phyloP scores from a whole-genome alignment of 2,113 vertebrate species.

The Rattus norvegicus region GRCr8 NC_086039.1:64349001-64349500 shows the following conservation, averaged over 20 bases:
- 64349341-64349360: background rate
- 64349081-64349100: background rate
- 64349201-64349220: background rate
- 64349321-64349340: background rate
- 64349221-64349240: background rate
- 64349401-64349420: background rate
- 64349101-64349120: background rate
- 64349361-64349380: background rate
- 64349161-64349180: background rate
- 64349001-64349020: background rate
- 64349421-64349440: background rate
- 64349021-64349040: background rate
- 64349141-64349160: background rate
- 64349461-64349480: slow-evolving; percentile 32
- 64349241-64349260: background rate
- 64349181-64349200: background rate
- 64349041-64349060: background rate
- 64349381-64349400: background rate
- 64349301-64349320: slow-evolving; percentile 64
- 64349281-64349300: background rate
- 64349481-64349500: slow-evolving; percentile 73
- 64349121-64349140: background rate
- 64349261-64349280: background rate
- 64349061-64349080: background rate
- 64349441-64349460: slow-evolving; percentile 19